Base-by-base conservation (phyloP, 2,888 invertebrate species). In the Calameuta pallipes region DNA sequence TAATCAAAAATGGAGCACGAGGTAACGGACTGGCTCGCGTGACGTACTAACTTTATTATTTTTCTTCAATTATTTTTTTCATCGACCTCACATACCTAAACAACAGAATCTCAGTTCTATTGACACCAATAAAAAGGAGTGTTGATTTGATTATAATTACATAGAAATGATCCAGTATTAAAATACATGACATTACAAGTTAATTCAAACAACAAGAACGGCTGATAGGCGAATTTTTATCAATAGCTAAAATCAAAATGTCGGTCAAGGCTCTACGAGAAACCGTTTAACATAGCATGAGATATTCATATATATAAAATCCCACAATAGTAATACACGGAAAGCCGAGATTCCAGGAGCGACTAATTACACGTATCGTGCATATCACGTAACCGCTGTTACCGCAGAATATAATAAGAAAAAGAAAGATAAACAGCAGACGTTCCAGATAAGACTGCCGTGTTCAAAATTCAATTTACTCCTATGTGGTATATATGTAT, bases 1-100 rank as follows among this genome's bases (percentile, higher is more conserved):
- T 70, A 71, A 78, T 78, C 75, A 78, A 75, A 78, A 75, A 69
- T 75, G 71, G 78, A 41, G 41, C 56, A 71, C 78, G 30, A 75
- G 15, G 34, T 75, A 78, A 75, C 78, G 78, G 78, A 75, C 75
- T 37, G 37, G 30, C 33, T 56, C 56, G 56, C 56, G 56, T 56
- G 56, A 56, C 56, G 56, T 34, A 71, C 11, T 31, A 11, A 71
- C 71, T 31, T 15, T 34, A 31, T 71, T 71, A 71, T 71, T 71
- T 33, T 71, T 71, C 30, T 71, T 33, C 71, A 71, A 71, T 13
- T 11, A 71, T 71, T 71, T 71, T 71, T 71, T 71, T 30, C 34
- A 11, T 23, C 23, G 56, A 71, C 56, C 15, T 41, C 56, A 56
- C 56, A 56, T 56, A 56, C 23, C 23, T 23, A 56, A 56, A 56